These are phyloP conservation scores for Aromia moschata DNA, from an alignment of 2,888 invertebrate genomes.

Conservation along the genomic window DNA sequence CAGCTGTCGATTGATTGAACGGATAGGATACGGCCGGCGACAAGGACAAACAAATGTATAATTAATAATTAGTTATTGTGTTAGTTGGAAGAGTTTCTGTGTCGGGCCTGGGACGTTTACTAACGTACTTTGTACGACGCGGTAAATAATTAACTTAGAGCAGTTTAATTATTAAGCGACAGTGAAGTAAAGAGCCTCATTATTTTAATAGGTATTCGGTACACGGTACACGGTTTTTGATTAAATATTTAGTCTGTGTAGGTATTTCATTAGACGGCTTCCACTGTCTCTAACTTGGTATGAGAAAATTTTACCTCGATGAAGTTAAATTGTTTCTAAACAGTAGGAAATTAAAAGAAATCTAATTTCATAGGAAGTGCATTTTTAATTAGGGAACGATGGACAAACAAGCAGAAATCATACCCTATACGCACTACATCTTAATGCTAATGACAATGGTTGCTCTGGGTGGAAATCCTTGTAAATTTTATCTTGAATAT, in stretches of 20 bases:
- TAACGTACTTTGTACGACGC: constrained; percentile 13
- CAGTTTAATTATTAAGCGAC: constrained; percentile 27
- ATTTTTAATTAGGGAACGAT: background rate
- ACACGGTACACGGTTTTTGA: background rate
- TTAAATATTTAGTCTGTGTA: constrained; percentile 12
- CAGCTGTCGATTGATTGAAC: no score
- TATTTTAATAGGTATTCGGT: constrained; percentile 18
- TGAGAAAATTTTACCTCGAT: no score
- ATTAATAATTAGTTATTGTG: background rate
- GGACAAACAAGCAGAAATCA: background rate
- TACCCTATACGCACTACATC: background rate
- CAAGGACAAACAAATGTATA: constrained; percentile 24
- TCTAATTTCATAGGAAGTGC: background rate
- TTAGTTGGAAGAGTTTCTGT: constrained; percentile 9
- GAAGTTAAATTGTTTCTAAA: no score
- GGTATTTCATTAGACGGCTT: background rate
- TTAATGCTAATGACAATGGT: no score
- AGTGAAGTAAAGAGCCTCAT: constrained; percentile 13
- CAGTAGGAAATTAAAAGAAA: no score
- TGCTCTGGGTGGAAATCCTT: no score
- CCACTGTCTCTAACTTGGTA: background rate
- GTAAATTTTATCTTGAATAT: no score
- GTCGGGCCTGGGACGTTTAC: constrained; percentile 1
- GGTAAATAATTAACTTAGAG: constrained; percentile 23
- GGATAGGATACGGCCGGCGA: background rate